phyloP scores from a whole-genome alignment of 2,113 vertebrate species.

The Mohoua ochrocephala region DNA sequence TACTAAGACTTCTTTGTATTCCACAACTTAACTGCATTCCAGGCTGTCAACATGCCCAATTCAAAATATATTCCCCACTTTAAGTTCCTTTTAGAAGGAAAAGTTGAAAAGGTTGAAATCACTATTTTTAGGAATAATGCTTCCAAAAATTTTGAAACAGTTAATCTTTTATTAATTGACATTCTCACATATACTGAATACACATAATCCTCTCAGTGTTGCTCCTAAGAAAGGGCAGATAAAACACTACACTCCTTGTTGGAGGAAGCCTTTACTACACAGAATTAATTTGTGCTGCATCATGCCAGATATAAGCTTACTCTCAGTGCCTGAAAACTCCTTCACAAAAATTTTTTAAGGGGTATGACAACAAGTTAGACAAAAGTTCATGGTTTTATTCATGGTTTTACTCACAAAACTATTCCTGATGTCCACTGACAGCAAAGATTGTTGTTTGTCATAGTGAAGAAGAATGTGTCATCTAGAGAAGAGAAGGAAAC shows the following conservation, averaged over 20 bases:
- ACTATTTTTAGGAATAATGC: neutral
- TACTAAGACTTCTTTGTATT: neutral
- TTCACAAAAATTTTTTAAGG: neutral
- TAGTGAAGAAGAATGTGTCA: neutral
- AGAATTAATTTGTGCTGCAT: neutral
- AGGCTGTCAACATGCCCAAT: neutral
- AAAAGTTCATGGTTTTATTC: neutral
- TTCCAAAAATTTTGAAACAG: neutral
- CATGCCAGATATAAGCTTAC: neutral
- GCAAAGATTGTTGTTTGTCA: neutral
- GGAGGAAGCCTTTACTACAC: neutral
- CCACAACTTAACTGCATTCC: neutral
- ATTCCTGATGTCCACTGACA: neutral
- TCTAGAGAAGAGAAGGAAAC: neutral
- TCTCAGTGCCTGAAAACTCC: neutral
- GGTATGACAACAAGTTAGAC: neutral
- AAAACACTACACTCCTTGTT: neutral
- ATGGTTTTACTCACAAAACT: neutral
- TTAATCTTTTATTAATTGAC: neutral
- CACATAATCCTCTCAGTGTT: neutral
- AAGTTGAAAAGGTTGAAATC: neutral
- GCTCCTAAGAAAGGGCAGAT: neutral
- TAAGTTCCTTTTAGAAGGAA: neutral
- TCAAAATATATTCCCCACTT: neutral
- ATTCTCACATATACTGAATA: neutral